Percentiles rank a stretch among this genome's conserved stretches.
phyloP scores from a whole-genome alignment of 1,140 invertebrate genomes.

The Conopomorpha cramerella region DNA sequence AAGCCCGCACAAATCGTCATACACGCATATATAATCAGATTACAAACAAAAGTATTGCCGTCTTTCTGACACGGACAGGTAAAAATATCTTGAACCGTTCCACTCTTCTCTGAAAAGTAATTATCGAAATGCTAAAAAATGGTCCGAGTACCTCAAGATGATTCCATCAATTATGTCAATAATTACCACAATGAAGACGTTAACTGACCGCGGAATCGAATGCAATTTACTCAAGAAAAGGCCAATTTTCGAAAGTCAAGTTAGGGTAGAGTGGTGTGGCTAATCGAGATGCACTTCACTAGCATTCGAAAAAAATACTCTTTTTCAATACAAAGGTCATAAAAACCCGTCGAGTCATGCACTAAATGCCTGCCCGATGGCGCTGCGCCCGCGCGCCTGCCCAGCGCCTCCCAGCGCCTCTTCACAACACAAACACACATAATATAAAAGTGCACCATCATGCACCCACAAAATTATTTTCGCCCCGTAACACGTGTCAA shows the following conservation, averaged over 20 bases:
- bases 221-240: constrained; percentile 22
- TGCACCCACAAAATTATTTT: constrained; percentile 50
- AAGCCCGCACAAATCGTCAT: too few species aligned
- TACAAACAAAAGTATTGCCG: too few species aligned
- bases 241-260: constrained; percentile 13
- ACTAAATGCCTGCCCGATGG: constrained; percentile 40
- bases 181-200: constrained; percentile 14
- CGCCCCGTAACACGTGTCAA: constrained; percentile 55
- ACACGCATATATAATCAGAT: too few species aligned
- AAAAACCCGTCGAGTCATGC: constrained; percentile 50
- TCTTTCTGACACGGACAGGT: too few species aligned
- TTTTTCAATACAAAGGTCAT: constrained; percentile 56
- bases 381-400: constrained; percentile 31
- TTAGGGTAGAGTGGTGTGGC: not conserved
- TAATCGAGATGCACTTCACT: not conserved
- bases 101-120: too few species aligned
- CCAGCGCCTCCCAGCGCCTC: constrained; percentile 6
- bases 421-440: constrained; percentile 50
- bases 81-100: too few species aligned
- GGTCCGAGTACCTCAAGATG: too few species aligned
- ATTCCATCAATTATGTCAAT: constrained; percentile 19
- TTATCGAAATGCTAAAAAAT: too few species aligned
- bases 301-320: constrained; percentile 8
- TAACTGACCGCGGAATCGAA: constrained; percentile 23
- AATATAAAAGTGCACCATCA: constrained; percentile 48